phyloP scores from a whole-genome alignment of 2,113 vertebrate genomes.

The Strix uralensis region DNA sequence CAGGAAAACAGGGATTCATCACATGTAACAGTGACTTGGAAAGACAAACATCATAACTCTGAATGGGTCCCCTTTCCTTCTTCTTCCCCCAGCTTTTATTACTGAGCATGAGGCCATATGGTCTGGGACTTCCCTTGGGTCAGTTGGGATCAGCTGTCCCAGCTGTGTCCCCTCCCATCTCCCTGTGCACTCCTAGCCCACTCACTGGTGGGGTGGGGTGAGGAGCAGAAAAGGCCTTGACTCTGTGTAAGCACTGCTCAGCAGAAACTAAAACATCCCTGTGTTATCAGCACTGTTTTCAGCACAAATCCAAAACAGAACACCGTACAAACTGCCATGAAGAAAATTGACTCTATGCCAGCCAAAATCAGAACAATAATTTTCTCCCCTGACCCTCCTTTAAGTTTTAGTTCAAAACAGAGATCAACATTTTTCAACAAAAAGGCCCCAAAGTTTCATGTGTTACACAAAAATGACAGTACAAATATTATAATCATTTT shows the following conservation, averaged over 20 bases:
- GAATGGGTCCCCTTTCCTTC: not conserved
- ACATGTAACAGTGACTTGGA: fast-evolving
- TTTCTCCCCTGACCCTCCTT: not conserved
- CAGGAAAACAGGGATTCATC: not conserved
- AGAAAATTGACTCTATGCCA: not conserved
- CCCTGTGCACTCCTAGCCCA: not conserved
- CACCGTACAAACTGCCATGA: not conserved
- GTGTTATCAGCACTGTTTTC: not conserved
- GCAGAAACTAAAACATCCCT: not conserved
- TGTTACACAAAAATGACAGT: not conserved
- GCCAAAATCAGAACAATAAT: not conserved
- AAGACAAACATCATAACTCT: not conserved
- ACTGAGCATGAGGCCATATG: fast-evolving
- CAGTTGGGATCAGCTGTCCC: not conserved
- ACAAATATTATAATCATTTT: not conserved
- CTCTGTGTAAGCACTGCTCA: not conserved
- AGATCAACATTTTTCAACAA: not conserved
- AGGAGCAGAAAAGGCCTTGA: not conserved
- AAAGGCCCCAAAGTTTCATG: not conserved
- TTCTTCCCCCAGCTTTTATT: not conserved
- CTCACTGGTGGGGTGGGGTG: fast-evolving
- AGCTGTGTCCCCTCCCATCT: not conserved
- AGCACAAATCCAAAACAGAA: not conserved
- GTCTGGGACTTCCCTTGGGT: not conserved
- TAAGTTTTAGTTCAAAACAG: not conserved